Percentiles rank a stretch among this genome's conserved stretches.
phyloP scores from a whole-genome alignment of 1,140 invertebrate genomes.

The Marisa cornuarietis region DNA sequence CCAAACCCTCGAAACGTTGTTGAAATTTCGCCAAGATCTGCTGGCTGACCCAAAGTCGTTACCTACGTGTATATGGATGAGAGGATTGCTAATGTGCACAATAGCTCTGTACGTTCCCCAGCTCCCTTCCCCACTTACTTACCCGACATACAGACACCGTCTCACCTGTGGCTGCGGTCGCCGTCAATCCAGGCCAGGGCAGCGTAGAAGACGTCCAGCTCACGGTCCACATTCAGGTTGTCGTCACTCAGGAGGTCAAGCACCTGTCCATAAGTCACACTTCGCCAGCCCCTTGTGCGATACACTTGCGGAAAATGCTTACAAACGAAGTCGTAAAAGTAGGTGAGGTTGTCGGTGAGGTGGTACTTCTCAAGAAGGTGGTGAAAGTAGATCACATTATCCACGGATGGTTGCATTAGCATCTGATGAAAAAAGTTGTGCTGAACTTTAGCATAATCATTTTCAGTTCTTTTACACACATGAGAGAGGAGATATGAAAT shows the following conservation, averaged over 20 bases:
- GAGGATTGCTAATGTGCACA: too few species aligned
- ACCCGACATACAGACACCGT: not conserved
- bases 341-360: not conserved
- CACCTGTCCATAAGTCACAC: conserved; percentile 2
- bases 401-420: conserved; percentile 4
- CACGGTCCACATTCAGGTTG: conserved; percentile 18
- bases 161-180: conserved; percentile 8
- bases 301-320: conserved; percentile 5
- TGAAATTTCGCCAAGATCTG: too few species aligned
- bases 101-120: too few species aligned
- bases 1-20: too few species aligned
- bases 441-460: too few species aligned
- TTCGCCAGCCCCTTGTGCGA: conserved; percentile 9
- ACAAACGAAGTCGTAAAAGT: conserved; percentile 15
- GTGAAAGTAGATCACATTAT: conserved; percentile 8
- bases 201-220: conserved; percentile 19
- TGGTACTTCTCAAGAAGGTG: conserved; percentile 19
- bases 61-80: too few species aligned
- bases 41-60: too few species aligned
- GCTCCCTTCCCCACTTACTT: too few species aligned
- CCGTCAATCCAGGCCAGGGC: conserved; percentile 18
- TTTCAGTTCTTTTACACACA: too few species aligned
- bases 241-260: conserved; percentile 13
- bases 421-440: not conserved
- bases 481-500: too few species aligned